Base-by-base conservation (phyloP, 2,888 invertebrate genomes). In the Phyllotreta striolata region DNA sequence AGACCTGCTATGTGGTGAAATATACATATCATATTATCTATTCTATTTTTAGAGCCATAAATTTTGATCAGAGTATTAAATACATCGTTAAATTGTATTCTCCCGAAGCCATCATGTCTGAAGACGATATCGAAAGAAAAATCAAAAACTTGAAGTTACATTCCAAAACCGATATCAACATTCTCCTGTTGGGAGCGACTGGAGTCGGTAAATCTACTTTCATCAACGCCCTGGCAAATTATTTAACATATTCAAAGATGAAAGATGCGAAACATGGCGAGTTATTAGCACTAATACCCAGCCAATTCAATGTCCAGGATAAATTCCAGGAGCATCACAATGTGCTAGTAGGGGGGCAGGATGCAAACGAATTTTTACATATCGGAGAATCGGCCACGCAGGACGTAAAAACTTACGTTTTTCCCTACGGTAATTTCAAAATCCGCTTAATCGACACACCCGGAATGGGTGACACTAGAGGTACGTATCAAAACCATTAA, bases 171-270 rank as follows among this genome's bases (percentile, higher is more conserved):
- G 74, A 75, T 38, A 73, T 79, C 6, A 80, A 80, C 58, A 77
- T 80, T 40, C 70, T 80, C 5, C 68, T 80, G 2, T 64, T 80
- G 43, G 80, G 80, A 0, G 76, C 76, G 70, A 78, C 78, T 6
- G 80, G 80, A 12, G 76, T 78, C 5, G 80, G 80, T 51, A 80
- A 80, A 71, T 79, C 80, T 0, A 80, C 80, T 0, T 78, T 80
- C 49, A 78, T 80, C 35, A 80, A 80, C 64, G 70, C 79, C 5
- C 66, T 80, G 46, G 74, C 74, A 3, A 79, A 79, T 65, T 80
- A 80, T 60, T 56, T 79, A 12, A 70, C 70, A 9, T 72, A 70
- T 58, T 59, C 69, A 3, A 67, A 71, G 14, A 69, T 76, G 39
- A 65, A 73, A 46, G 55, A 67, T 35, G 76, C 76, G 9, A 62